Percentiles rank a stretch among this genome's conserved stretches.
phyloP scores from a whole-genome alignment of 1,140 invertebrate species.

The Agraylea sexmaculata region DNA sequence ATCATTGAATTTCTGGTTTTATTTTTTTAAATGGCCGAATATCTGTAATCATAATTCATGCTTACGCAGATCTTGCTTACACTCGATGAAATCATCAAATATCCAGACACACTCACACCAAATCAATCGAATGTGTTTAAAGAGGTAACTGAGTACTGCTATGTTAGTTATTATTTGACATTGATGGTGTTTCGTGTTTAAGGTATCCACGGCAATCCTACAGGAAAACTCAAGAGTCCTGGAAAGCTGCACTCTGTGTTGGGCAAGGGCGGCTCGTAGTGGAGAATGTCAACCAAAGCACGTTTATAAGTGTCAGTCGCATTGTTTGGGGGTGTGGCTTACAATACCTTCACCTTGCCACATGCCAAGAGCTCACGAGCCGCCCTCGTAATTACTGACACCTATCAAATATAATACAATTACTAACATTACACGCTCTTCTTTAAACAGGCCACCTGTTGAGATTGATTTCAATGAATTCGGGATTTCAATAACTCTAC shows the following conservation, averaged over 20 bases:
- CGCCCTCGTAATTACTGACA: constrained; percentile 10
- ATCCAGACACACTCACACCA: constrained; percentile 9
- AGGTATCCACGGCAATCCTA: constrained; percentile 13
- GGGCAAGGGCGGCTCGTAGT: constrained; percentile 8
- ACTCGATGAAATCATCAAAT: constrained; percentile 17
- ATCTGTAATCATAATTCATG: no score
- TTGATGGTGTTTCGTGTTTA: neutral
- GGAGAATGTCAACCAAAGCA: no score
- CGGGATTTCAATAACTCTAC: constrained; percentile 14
- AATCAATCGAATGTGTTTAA: constrained; percentile 13
- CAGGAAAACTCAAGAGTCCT: constrained; percentile 7
- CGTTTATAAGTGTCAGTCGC: constrained; percentile 4
- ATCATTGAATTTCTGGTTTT: no score
- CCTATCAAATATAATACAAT: constrained; percentile 1
- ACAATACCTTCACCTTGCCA: constrained; percentile 6
- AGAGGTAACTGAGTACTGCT: constrained; percentile 13
- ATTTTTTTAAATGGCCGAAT: no score
- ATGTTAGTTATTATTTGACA: neutral
- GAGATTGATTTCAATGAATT: constrained; percentile 14
- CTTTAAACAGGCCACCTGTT: constrained; percentile 3
- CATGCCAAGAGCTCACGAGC: constrained; percentile 10
- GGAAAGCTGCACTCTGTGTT: constrained; percentile 12
- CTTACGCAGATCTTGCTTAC: constrained; percentile 16
- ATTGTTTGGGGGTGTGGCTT: constrained; percentile 11
- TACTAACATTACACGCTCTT: neutral